phyloP scores from a whole-genome alignment of 2,113 vertebrate species.

The Sterna hirundo region DNA sequence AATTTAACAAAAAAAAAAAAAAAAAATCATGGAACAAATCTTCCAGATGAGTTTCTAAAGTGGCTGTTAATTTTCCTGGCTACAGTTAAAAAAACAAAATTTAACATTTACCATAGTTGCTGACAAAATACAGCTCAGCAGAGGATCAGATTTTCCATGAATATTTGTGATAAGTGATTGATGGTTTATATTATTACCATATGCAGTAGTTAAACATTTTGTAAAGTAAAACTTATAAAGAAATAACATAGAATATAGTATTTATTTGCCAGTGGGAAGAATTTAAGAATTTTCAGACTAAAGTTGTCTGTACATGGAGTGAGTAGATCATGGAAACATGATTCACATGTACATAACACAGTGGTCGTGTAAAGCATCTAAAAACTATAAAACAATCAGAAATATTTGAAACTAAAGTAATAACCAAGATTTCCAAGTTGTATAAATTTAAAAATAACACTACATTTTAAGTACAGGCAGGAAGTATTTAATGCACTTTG shows the following conservation, averaged over 20 bases:
- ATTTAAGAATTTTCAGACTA: slow-evolving; percentile 39
- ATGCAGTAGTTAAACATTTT: slow-evolving; percentile 12
- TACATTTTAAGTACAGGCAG: neutral
- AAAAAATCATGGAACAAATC: neutral
- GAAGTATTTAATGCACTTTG: slow-evolving; percentile 6
- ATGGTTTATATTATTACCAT: slow-evolving; percentile 45
- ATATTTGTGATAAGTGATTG: slow-evolving; percentile 25
- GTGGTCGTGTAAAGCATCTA: neutral
- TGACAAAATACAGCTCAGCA: slow-evolving; percentile 37
- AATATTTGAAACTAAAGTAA: neutral
- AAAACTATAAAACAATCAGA: neutral
- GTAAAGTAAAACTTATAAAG: slow-evolving; percentile 25
- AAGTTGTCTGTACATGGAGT: neutral
- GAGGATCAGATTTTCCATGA: slow-evolving; percentile 33
- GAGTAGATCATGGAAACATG: neutral
- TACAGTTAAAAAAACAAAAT: slow-evolving; percentile 22
- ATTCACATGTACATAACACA: neutral
- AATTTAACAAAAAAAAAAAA: neutral
- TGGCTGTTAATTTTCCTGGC: slow-evolving; percentile 13
- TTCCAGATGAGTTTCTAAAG: slow-evolving; percentile 18
- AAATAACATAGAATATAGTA: slow-evolving; percentile 51
- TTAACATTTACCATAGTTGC: slow-evolving; percentile 32
- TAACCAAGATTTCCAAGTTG: neutral
- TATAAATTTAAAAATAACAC: neutral
- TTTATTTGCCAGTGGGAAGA: slow-evolving; percentile 52